Conservation (phyloP, 1,140 invertebrate genomes). For the Drosophila sechellia region DNA sequence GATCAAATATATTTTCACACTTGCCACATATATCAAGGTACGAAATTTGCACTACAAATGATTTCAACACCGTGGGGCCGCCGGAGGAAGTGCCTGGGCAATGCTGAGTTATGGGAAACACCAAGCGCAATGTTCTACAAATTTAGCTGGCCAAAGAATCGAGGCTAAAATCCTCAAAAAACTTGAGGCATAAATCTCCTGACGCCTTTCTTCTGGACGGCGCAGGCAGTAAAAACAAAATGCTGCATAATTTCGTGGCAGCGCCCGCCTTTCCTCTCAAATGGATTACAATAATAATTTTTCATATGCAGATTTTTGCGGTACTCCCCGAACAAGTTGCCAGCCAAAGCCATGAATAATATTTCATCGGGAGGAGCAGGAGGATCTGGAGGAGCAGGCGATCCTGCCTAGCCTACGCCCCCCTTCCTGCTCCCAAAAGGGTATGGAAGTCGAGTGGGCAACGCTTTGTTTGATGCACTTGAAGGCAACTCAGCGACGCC, state of each 20-base stretch:
- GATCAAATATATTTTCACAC: slow-evolving; percentile 83
- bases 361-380: slow-evolving; percentile 60
- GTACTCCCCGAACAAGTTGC: slow-evolving; percentile 65
- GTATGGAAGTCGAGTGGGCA: slow-evolving; percentile 61
- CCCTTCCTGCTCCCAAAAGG: slow-evolving; percentile 27
- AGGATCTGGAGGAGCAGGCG: slow-evolving; percentile 37
- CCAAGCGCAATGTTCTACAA: slow-evolving; percentile 74
- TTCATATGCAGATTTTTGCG: slow-evolving; percentile 80
- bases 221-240: slow-evolving; percentile 67
- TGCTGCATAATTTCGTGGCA: slow-evolving; percentile 78
- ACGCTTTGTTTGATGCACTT: slow-evolving; percentile 68
- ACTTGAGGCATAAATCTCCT: slow-evolving; percentile 72
- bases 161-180: slow-evolving; percentile 65
- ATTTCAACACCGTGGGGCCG: slow-evolving; percentile 81
- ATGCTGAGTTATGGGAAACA: slow-evolving; percentile 80
- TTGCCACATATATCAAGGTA: slow-evolving; percentile 81
- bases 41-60: slow-evolving; percentile 83
- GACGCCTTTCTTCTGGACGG: slow-evolving; percentile 76
- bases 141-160: slow-evolving; percentile 67
- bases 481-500: slow-evolving; percentile 74
- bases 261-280: slow-evolving; percentile 61
- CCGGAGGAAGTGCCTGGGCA: slow-evolving; percentile 44
- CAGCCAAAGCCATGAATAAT: slow-evolving; percentile 73
- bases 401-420: slow-evolving; percentile 73
- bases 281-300: slow-evolving; percentile 84